phyloP scores from a whole-genome alignment of 2,113 vertebrate species.

The Sphyrna mokarran region DNA sequence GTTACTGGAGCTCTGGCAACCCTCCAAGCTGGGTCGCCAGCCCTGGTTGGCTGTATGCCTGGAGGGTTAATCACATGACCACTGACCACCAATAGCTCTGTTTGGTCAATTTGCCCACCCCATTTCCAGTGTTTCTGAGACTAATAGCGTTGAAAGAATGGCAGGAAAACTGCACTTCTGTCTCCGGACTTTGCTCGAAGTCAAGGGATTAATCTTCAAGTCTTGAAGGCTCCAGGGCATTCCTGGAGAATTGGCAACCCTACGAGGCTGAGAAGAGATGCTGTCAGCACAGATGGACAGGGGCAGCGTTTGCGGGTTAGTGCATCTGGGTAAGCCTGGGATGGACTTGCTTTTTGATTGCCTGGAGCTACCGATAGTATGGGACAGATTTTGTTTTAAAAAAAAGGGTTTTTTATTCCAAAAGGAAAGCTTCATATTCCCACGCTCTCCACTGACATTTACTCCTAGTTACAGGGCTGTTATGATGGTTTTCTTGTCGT shows the following conservation, averaged over 20 bases:
- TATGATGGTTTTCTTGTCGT: no score
- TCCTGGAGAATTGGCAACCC: not conserved
- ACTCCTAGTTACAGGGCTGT: not conserved
- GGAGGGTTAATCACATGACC: no score
- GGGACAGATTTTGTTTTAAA: no score
- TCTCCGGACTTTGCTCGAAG: not conserved
- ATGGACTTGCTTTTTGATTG: not conserved
- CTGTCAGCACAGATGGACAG: not conserved
- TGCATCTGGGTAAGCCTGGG: not conserved
- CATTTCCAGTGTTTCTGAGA: not conserved
- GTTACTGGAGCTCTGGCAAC: not conserved
- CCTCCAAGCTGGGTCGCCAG: not conserved
- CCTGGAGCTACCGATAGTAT: not conserved
- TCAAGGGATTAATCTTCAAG: not conserved
- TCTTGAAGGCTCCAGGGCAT: not conserved
- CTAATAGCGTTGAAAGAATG: not conserved
- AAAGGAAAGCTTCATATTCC: no score
- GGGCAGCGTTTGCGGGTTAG: not conserved
- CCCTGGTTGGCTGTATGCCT: not conserved
- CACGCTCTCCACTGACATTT: not conserved
- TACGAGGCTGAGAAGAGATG: not conserved
- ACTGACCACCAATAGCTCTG: no score
- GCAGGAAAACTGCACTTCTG: not conserved
- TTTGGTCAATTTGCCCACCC: no score
- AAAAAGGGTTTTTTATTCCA: not conserved